Conservation (phyloP, 2,113 vertebrate genomes). For the Martes martes region DNA sequence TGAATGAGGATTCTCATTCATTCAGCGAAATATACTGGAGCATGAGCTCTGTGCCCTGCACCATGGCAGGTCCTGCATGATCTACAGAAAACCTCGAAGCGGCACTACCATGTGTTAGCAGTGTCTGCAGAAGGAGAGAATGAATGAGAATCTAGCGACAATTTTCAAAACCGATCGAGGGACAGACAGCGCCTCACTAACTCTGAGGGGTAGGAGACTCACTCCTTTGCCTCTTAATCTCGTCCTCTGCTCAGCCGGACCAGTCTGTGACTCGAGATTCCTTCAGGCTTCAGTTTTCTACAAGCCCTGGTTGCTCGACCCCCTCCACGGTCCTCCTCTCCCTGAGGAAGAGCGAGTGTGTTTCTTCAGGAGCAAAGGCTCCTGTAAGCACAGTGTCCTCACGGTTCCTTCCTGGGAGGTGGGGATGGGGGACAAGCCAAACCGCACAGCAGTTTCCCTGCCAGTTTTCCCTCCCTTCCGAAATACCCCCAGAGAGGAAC, state of each 20-base stretch:
- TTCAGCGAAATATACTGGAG: neutral
- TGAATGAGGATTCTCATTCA: neutral
- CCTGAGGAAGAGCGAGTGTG: neutral
- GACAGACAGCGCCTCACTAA: neutral
- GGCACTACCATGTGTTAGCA: accelerated
- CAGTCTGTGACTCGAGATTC: neutral
- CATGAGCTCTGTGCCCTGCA: neutral
- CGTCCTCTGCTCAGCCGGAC: too few species aligned
- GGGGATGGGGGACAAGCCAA: neutral
- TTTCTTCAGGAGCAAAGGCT: neutral
- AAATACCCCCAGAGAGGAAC: conserved; percentile 11
- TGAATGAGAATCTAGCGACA: neutral
- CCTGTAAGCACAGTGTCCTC: neutral
- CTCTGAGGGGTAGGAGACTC: neutral
- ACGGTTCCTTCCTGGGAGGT: neutral
- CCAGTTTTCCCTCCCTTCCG: neutral
- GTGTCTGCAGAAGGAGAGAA: neutral
- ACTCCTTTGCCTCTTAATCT: neutral
- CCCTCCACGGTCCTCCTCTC: neutral
- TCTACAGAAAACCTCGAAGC: neutral
- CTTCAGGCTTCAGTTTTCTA: neutral
- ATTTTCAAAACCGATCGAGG: neutral
- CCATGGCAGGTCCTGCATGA: neutral
- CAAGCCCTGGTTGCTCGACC: accelerated
- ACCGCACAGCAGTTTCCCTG: neutral